Base-by-base conservation (phyloP, 2,113 vertebrate species). In the Halichoeres trimaculatus region DNA sequence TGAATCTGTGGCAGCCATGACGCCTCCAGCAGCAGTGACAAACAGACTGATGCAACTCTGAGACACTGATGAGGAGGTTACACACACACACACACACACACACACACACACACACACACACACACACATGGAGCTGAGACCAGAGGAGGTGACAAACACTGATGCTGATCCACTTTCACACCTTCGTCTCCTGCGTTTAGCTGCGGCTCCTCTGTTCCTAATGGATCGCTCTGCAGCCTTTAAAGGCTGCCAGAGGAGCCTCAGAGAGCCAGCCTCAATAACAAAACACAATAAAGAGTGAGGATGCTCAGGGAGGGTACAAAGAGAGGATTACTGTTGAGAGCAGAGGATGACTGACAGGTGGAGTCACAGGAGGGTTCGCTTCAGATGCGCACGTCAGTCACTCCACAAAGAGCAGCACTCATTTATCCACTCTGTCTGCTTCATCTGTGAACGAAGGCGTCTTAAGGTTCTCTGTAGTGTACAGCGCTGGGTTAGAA, bases 1-100 rank as follows among this genome's bases (percentile, higher is more conserved):
- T 3, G 5, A 36, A 55, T 73, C 26, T 36, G 20, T 2, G 4
- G 48, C 50, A 30, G 10, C 26, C 14, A 30, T 24, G 24, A 43
- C 20, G 57, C 57, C 30, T 30, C 30, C 30, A 30, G 30, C 55
- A 40, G 6, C 20, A 64, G 4, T 52, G 22, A 57, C 53, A 45
- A 30, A 19, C 43, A 65, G 52, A 51, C 61, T 84, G 81, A 75
- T 26, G 81, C 38, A 79, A 79, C 52, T 1, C 56, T 23, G 23
- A 38, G 59, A 66, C 75, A 78, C 48, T 34, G 35, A 61, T 50
- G 19, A 61, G 60, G 43, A 58, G 35, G 45, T 52, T 35, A 30
- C 45, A 40, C 51, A 23, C 40, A 50, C 11, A 41, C 1, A 10
- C 40, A n/a, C 35, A 26, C 50, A 38, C 41, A 48, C 17, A 24